phyloP scores from a whole-genome alignment of 2,797 vertebrate genomes.

The Lutjanus campechanus region DNA sequence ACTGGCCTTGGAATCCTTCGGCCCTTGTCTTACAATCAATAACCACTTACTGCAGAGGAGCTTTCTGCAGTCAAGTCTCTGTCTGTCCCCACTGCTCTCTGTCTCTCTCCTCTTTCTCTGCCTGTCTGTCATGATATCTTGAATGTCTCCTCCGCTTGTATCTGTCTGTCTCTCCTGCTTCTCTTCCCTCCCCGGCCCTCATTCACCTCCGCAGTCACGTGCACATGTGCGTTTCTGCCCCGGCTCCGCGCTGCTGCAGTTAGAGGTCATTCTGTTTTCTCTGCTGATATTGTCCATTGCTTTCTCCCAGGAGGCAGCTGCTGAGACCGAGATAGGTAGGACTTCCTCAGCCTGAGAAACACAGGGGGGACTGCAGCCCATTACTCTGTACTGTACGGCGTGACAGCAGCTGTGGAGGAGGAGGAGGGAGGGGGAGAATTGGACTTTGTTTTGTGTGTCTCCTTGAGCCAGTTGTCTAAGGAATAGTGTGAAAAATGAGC shows the following conservation, averaged over 20 bases:
- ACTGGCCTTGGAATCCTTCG: conserved; percentile 55
- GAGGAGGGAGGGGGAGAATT: background rate
- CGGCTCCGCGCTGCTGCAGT: conserved; percentile 48
- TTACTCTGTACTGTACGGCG: conserved; percentile 49
- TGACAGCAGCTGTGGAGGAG: conserved; percentile 45
- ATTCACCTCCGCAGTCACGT: conserved; percentile 63
- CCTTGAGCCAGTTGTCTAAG: conserved; percentile 56
- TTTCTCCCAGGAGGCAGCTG: conserved; percentile 50
- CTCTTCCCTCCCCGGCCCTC: conserved; percentile 29
- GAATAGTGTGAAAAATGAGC: conserved; percentile 67
- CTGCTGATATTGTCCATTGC: conserved; percentile 56
- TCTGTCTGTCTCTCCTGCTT: conserved; percentile 34
- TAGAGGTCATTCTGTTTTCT: conserved; percentile 72
- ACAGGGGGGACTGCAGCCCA: conserved; percentile 46
- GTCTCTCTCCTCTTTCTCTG: conserved; percentile 36
- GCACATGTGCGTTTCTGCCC: conserved; percentile 14
- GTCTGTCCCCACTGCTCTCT: conserved; percentile 50
- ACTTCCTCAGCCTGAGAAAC: conserved; percentile 44
- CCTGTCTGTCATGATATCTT: conserved; percentile 49
- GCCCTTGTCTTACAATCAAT: conserved; percentile 77
- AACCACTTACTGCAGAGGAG: conserved; percentile 79
- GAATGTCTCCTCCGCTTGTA: conserved; percentile 44
- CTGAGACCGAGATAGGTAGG: conserved; percentile 40
- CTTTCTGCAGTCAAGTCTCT: conserved; percentile 64
- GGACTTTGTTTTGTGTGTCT: conserved; percentile 34